A percentile compares a stretch with the other conserved stretches of the same genome.
phyloP scores from a whole-genome alignment of 2,113 vertebrate species.

The Heterotis niloticus region DNA sequence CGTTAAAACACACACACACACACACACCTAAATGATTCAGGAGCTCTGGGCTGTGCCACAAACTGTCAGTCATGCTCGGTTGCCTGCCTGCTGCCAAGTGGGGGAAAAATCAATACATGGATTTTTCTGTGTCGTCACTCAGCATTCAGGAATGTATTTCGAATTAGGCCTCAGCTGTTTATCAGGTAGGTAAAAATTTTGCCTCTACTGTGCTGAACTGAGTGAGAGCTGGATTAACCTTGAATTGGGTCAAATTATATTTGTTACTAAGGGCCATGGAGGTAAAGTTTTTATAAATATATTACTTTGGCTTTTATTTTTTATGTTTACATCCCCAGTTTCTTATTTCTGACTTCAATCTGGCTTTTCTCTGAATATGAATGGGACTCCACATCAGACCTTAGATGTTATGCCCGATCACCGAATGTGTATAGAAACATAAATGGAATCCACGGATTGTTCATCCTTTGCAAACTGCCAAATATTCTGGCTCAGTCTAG shows the following conservation, averaged over 20 bases:
- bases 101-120: slow-evolving; percentile 49
- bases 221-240: slow-evolving; percentile 23
- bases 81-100: slow-evolving; percentile 28
- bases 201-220: not conserved
- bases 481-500: not conserved
- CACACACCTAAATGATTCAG: slow-evolving; percentile 38
- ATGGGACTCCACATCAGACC: not conserved
- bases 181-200: slow-evolving; percentile 13
- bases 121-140: slow-evolving; percentile 18
- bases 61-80: slow-evolving; percentile 43
- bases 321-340: not conserved
- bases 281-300: not conserved
- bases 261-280: not conserved
- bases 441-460: slow-evolving; percentile 8
- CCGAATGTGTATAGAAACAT: not conserved
- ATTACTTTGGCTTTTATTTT: not conserved
- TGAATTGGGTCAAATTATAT: not conserved
- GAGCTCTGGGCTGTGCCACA: slow-evolving; percentile 31
- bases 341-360: not conserved
- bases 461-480: not conserved
- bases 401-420: not conserved
- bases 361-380: not conserved
- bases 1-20: not conserved
- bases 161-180: not conserved
- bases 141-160: slow-evolving; percentile 24